phyloP scores from a whole-genome alignment of 1,140 invertebrate genomes.

The Drosophila nikananu region DNA sequence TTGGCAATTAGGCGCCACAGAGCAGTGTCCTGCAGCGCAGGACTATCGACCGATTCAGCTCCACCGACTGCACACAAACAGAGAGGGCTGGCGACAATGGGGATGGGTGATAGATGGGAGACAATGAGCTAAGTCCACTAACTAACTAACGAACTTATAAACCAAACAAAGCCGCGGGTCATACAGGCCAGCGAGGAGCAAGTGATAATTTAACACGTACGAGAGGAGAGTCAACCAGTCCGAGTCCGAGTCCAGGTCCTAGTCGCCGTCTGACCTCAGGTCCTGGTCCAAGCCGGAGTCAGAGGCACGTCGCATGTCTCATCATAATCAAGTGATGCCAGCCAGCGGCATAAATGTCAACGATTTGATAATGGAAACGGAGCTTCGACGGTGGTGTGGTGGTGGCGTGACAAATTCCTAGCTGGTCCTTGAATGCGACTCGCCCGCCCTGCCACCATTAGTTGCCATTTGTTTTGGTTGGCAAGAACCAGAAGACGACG shows the following conservation, averaged over 20 bases:
- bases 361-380: slow-evolving; percentile 77
- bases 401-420: slow-evolving; percentile 65
- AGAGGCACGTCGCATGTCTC: slow-evolving; percentile 57
- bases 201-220: slow-evolving; percentile 77
- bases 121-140: slow-evolving; percentile 49
- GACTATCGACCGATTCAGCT: slow-evolving; percentile 61
- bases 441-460: slow-evolving; percentile 49
- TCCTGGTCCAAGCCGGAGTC: slow-evolving; percentile 13
- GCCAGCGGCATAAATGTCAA: slow-evolving; percentile 81
- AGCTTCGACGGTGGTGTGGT: slow-evolving; percentile 19
- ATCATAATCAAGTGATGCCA: slow-evolving; percentile 78
- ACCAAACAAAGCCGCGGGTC: slow-evolving; percentile 74
- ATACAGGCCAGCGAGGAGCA: slow-evolving; percentile 28
- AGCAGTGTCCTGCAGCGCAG: slow-evolving; percentile 24
- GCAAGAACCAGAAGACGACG: slow-evolving; percentile 13
- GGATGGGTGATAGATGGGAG: slow-evolving; percentile 16
- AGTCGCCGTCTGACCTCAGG: slow-evolving; percentile 8
- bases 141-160: slow-evolving; percentile 77
- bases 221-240: slow-evolving; percentile 16
- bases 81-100: background rate
- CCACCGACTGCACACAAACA: slow-evolving; percentile 39
- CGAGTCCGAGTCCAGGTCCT: background rate
- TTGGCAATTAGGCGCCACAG: slow-evolving; percentile 62
- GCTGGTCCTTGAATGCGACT: slow-evolving; percentile 59
- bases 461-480: slow-evolving; percentile 77